Evolutionary conservation across 2,113 vertebrate species (phyloP).

Genomic region (Azemiops feae): DNA sequence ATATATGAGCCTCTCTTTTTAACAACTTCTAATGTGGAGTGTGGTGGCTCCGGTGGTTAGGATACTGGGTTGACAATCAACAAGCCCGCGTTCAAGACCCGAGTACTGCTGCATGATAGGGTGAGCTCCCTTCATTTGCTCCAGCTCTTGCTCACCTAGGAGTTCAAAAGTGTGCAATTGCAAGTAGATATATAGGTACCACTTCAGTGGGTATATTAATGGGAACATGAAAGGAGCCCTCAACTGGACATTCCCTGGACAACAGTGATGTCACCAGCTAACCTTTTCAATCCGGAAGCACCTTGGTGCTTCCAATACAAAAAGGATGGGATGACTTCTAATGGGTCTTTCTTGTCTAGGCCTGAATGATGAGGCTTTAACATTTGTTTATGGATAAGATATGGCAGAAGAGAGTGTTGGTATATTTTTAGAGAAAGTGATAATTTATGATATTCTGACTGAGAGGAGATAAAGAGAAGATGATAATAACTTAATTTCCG

Average conservation of each 20-base stretch:
- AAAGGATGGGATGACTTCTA: neutral
- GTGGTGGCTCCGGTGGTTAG: neutral
- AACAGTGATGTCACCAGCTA: neutral
- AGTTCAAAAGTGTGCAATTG: neutral
- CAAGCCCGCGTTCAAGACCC: fast-evolving
- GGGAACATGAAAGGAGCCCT: neutral
- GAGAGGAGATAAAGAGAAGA: neutral
- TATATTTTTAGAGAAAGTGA: neutral
- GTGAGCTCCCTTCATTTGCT: neutral
- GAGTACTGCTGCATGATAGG: neutral
- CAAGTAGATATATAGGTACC: neutral
- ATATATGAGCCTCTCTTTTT: neutral
- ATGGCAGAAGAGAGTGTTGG: neutral
- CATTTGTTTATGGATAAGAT: neutral
- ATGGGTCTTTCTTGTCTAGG: neutral
- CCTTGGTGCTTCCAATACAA: neutral
- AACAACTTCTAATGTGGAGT: neutral
- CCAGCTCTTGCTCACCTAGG: neutral
- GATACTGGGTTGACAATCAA: neutral
- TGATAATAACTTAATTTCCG: neutral
- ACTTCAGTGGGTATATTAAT: neutral
- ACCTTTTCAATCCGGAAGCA: neutral
- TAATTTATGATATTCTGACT: neutral
- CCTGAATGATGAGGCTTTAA: neutral
- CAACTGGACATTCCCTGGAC: neutral